A percentile compares a stretch with the other conserved stretches of the same genome.
Evolutionary conservation across 2,797 vertebrate genomes (phyloP).

Genomic region (Oreonectes daqikongensis): DNA sequence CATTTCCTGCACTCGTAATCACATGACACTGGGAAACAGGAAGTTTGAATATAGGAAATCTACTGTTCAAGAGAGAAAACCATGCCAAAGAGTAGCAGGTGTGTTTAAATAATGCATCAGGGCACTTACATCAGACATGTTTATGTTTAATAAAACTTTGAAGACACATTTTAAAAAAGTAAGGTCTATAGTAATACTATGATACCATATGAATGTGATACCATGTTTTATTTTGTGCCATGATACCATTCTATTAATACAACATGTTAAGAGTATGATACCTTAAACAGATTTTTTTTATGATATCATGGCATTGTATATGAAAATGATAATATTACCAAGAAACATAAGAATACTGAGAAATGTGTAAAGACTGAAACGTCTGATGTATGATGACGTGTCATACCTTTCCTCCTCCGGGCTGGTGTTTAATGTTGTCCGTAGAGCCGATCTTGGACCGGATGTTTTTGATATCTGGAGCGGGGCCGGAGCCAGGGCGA

Average conservation of each 20-base stretch:
- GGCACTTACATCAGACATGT: too few species aligned
- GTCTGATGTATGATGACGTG: not conserved
- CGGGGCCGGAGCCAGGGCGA: conserved; percentile 65
- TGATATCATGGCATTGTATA: not conserved
- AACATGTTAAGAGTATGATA: too few species aligned
- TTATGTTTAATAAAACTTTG: too few species aligned
- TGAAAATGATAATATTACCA: not conserved
- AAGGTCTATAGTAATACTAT: not conserved
- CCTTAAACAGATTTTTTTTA: too few species aligned
- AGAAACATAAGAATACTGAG: too few species aligned
- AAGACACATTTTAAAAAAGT: not conserved
- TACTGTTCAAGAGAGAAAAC: not conserved
- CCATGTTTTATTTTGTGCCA: too few species aligned
- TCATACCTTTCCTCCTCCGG: conserved; percentile 94
- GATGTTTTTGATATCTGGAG: conserved; percentile 79
- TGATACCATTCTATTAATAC: too few species aligned
- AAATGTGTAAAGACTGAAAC: not conserved
- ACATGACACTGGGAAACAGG: not conserved
- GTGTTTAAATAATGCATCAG: not conserved
- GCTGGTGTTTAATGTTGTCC: conserved; percentile 97
- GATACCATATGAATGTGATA: not conserved
- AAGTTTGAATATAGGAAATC: conserved; percentile 4
- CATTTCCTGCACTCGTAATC: not conserved
- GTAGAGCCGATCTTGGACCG: conserved; percentile 95
- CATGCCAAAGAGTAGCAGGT: not conserved